These are phyloP conservation scores for Amphiura filiformis DNA, from an alignment of 35 echinoderm and acorn worm genomes.

Conservation along the genomic window DNA sequence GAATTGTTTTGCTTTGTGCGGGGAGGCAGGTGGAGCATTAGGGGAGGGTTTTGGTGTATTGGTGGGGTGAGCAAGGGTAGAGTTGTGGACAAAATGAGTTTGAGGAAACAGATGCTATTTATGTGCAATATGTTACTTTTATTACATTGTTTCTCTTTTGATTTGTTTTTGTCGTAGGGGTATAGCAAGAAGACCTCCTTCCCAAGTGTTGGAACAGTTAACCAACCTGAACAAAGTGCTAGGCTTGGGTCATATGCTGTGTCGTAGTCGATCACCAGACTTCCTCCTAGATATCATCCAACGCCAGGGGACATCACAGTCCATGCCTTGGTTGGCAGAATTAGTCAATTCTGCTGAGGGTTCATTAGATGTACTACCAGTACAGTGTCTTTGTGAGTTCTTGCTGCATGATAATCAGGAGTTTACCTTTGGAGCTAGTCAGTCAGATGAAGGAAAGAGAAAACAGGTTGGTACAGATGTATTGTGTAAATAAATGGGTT, in stretches of 20 bases:
- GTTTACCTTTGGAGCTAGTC: background rate
- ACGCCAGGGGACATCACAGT: conserved; percentile 82
- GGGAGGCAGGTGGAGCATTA: no score
- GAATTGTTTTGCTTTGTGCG: no score
- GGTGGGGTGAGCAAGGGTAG: no score
- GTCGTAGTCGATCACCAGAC: conserved; percentile 87
- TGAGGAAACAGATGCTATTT: no score
- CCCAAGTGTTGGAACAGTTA: conserved; percentile 74
- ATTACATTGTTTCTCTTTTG: no score
- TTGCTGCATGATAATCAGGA: conserved; percentile 66
- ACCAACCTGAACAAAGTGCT: conserved; percentile 72
- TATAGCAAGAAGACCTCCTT: conserved; percentile 74
- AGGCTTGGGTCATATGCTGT: conserved; percentile 81
- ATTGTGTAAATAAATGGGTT: background rate
- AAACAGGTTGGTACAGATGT: no score
- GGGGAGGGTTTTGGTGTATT: no score
- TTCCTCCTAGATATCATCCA: conserved; percentile 95
- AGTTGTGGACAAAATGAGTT: no score
- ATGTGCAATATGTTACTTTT: no score
- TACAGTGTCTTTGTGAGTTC: conserved; percentile 96
- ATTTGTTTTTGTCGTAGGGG: no score
- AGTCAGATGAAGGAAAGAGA: conserved; percentile 38
- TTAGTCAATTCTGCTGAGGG: conserved; percentile 87
- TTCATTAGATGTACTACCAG: conserved; percentile 84
- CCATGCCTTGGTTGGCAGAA: conserved; percentile 83